A percentile compares a stretch with the other conserved stretches of the same genome.
Conservation (phyloP, 2,888 invertebrate genomes). For the Drosophila suboccidentalis region DNA sequence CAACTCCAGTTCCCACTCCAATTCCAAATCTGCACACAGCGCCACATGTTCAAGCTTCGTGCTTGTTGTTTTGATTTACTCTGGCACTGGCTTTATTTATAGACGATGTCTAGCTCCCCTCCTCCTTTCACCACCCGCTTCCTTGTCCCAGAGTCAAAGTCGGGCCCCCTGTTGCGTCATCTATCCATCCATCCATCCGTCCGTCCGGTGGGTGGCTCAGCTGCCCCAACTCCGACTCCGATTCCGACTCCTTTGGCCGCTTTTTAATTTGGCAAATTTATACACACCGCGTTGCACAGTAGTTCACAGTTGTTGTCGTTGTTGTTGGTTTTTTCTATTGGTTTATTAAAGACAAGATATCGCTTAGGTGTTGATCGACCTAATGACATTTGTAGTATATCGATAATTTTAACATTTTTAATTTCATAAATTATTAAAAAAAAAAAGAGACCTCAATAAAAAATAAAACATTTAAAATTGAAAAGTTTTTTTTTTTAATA, state of each 20-base stretch:
- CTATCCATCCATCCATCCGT: conserved; percentile 69
- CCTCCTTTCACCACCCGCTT: background rate
- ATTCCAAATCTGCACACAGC: conserved; percentile 42
- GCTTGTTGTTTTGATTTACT: conserved; percentile 79
- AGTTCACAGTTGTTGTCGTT: conserved; percentile 61
- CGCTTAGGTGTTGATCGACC: conserved; percentile 1
- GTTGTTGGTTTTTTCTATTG: conserved; percentile 34
- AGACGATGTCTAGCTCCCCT: conserved; percentile 62
- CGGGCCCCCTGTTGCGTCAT: conserved; percentile 83
- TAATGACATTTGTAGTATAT: background rate
- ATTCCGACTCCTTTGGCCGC: conserved; percentile 31
- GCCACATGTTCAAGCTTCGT: conserved; percentile 71
- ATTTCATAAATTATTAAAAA: too few relatives aligned
- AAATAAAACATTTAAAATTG: too few relatives aligned
- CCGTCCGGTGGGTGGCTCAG: conserved; percentile 75
- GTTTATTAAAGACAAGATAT: conserved; percentile 34
- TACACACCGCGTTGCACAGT: conserved; percentile 73
- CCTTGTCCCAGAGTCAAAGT: conserved; percentile 7
- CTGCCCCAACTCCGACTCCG: background rate
- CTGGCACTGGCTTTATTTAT: conserved; percentile 79
- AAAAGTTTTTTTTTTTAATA: too few relatives aligned
- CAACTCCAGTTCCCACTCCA: conserved; percentile 17
- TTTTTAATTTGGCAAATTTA: conserved; percentile 83
- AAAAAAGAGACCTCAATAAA: too few relatives aligned
- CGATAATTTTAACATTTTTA: too few relatives aligned